Conservation (phyloP, 2,888 invertebrate species). For the Pseudoips prasinana region DNA sequence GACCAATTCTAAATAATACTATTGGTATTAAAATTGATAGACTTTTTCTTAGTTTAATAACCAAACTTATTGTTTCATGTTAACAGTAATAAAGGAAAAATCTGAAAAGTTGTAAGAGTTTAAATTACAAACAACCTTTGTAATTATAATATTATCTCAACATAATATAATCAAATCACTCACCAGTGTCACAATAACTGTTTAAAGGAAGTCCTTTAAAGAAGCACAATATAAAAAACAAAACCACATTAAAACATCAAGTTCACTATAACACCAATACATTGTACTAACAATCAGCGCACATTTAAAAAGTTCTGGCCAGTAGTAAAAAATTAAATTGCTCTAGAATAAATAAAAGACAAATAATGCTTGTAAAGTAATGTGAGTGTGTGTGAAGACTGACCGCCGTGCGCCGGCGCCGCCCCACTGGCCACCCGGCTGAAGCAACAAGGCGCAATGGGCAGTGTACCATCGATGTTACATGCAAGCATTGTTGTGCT, state of each 20-base stretch:
- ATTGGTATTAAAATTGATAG: too few relatives aligned
- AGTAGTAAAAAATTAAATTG: too few relatives aligned
- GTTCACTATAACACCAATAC: constrained; percentile 24
- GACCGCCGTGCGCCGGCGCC: constrained; percentile 52
- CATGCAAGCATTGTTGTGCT: constrained; percentile 69
- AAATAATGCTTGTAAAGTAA: constrained; percentile 38
- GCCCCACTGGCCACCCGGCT: constrained; percentile 61
- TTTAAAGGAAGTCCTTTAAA: neutral
- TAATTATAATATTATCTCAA: neutral
- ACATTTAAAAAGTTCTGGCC: too few relatives aligned
- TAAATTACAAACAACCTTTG: too few relatives aligned
- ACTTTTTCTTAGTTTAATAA: too few relatives aligned
- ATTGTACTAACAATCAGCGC: constrained; percentile 4
- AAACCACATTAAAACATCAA: constrained; percentile 18
- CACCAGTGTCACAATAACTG: constrained; percentile 10
- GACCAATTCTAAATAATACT: too few relatives aligned
- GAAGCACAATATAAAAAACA: constrained; percentile 17
- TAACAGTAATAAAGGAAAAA: too few relatives aligned
- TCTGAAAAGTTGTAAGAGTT: too few relatives aligned
- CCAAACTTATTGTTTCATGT: too few relatives aligned
- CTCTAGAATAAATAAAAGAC: constrained; percentile 14
- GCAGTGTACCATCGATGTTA: constrained; percentile 51
- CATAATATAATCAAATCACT: constrained; percentile 8
- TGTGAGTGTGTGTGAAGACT: constrained; percentile 48
- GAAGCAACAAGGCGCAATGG: constrained; percentile 51